Conservation (phyloP, 2,113 vertebrate species). For the Passer montanus region DNA sequence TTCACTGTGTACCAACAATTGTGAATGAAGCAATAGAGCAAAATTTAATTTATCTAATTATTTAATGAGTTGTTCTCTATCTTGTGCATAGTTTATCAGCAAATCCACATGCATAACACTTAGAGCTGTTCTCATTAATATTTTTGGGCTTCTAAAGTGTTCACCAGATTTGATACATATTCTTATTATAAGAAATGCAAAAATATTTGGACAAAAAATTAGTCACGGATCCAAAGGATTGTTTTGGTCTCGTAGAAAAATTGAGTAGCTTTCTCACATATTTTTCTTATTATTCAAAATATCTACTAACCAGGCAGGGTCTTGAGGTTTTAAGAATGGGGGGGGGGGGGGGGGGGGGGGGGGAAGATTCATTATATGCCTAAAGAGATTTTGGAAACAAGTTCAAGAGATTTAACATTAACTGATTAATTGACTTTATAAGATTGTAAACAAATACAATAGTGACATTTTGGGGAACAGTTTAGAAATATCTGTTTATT, state of each 20-base stretch:
- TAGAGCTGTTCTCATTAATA: neutral
- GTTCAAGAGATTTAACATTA: neutral
- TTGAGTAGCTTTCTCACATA: neutral
- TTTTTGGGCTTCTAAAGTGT: neutral
- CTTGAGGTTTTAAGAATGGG: neutral
- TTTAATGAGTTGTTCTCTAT: neutral
- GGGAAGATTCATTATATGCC: neutral
- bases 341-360: accelerated
- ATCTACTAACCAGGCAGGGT: neutral
- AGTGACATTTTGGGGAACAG: neutral
- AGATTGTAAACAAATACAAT: neutral
- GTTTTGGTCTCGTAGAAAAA: neutral
- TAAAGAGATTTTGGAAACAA: neutral
- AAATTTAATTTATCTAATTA: neutral
- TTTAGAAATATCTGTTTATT: neutral
- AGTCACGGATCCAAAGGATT: neutral
- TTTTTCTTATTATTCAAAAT: neutral
- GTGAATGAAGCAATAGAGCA: neutral
- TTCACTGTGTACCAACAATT: neutral
- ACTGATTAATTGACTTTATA: neutral
- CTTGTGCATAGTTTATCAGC: neutral
- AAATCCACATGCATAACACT: neutral
- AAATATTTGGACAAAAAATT: neutral
- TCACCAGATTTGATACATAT: neutral
- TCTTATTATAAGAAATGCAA: neutral